Evolutionary conservation across 2,888 invertebrate species (phyloP).

Genomic region (Celastrina argiolus): DNA sequence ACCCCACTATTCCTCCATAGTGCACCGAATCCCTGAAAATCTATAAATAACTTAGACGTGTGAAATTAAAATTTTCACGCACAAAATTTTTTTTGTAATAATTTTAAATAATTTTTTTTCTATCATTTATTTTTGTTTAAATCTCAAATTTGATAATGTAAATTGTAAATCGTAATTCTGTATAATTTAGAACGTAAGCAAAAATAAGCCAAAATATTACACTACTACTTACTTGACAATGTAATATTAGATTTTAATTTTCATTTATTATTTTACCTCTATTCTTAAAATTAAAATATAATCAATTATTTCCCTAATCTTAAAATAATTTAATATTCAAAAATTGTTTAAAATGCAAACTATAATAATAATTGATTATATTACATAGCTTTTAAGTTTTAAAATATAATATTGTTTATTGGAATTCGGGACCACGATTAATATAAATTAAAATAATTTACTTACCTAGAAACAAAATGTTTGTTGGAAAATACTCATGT

Average conservation of each 20-base stretch:
- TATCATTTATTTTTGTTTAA: too few species aligned
- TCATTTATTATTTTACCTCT: not conserved
- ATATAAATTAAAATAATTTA: not conserved
- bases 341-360: too few species aligned
- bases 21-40: too few species aligned
- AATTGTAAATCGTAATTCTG: not conserved
- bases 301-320: too few species aligned
- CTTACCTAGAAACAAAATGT: not conserved
- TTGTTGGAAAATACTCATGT: not conserved
- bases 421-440: not conserved
- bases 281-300: too few species aligned
- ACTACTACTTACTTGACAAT: not conserved
- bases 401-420: not conserved
- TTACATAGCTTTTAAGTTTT: not conserved
- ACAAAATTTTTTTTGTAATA: too few species aligned
- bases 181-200: not conserved
- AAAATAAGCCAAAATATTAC: not conserved
- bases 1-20: too few species aligned
- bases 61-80: too few species aligned
- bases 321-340: too few species aligned
- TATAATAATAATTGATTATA: not conserved
- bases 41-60: too few species aligned
- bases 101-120: too few species aligned
- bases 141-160: not conserved
- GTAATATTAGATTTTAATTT: not conserved